Conservation (phyloP, 2,797 vertebrate species). For the Sphenopsis melanotis region DNA sequence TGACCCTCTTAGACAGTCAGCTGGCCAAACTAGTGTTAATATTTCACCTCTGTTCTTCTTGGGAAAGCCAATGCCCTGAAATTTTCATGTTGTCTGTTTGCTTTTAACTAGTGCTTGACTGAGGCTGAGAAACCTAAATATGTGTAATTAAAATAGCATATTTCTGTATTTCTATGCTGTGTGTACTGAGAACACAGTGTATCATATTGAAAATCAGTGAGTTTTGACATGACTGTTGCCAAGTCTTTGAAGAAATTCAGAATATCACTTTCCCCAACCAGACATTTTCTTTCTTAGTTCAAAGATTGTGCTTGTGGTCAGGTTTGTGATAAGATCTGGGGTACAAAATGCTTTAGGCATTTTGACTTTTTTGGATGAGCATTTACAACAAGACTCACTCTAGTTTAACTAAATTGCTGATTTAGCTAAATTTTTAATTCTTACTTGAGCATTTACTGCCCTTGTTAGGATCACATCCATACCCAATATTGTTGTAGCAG, state of each 20-base stretch:
- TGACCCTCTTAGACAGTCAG: not conserved
- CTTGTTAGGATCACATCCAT: not conserved
- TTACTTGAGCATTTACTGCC: not conserved
- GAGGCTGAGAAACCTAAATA: not conserved
- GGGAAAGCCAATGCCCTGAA: not conserved
- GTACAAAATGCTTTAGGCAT: not conserved
- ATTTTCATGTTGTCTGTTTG: not conserved
- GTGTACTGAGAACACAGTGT: not conserved
- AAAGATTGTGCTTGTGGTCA: not conserved
- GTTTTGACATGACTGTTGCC: not conserved
- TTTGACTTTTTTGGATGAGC: not conserved
- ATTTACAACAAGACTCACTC: not conserved
- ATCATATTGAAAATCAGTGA: not conserved
- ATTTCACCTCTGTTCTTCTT: not conserved
- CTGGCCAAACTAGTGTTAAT: not conserved
- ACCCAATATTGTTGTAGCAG: not conserved
- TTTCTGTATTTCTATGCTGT: not conserved
- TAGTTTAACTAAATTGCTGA: not conserved
- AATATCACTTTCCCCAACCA: not conserved
- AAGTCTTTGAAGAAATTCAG: not conserved
- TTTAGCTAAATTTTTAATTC: not conserved
- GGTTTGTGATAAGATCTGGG: not conserved
- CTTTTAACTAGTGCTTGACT: not conserved
- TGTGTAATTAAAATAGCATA: not conserved
- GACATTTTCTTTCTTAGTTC: not conserved